Base-by-base conservation (phyloP, 92 coral and sea anemone species). In the Phenganax marumi region DNA sequence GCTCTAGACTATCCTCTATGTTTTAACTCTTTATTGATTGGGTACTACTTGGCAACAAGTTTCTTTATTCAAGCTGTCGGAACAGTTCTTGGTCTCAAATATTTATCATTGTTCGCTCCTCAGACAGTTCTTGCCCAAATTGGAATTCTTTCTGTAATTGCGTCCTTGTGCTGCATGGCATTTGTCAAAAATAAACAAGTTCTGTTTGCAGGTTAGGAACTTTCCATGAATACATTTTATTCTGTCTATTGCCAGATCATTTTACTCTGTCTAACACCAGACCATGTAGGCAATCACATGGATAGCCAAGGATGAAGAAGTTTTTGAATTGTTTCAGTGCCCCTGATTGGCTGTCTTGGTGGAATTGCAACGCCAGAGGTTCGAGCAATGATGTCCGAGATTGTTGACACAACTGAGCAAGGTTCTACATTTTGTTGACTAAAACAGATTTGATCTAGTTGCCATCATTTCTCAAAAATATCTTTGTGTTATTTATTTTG, bases 331-430 rank as follows among this genome's bases (percentile, higher is more conserved):
- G n/a, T 62, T 56, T 60, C 71, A 95, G 98, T 95, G 43, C 98
- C 98, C 12, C 85, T 95, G 14, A 84, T 91, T 48, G 98, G 93
- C 8, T 95, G 98, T 52, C 93, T 95, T 23, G 96, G 97, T 18
- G 98, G 98, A 49, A 90, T 95, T 50, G 97, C 98, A 0, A 92
- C 98, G 3, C 98, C 98, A 16, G 90, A 90, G 52, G 85, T 95
- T 55, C 92, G 98, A 52, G 97, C 98, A 13, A 95, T 92, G 97
- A 92, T 95, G 98, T 95, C 98, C 26, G 93, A 92, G 66, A 91
- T 92, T 87, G 98, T 92, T 24, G 92, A 89, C 23, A 64, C 90
- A 0, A 93, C 85, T 76, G 98, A 92, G 85, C 98, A 95, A 84
- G 98, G 97, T 93, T 68, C n/a, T 56, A 26, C n/a, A 12, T 54